phyloP scores from a whole-genome alignment of 2,797 vertebrate species.

The Thalassophryne amazonica region DNA sequence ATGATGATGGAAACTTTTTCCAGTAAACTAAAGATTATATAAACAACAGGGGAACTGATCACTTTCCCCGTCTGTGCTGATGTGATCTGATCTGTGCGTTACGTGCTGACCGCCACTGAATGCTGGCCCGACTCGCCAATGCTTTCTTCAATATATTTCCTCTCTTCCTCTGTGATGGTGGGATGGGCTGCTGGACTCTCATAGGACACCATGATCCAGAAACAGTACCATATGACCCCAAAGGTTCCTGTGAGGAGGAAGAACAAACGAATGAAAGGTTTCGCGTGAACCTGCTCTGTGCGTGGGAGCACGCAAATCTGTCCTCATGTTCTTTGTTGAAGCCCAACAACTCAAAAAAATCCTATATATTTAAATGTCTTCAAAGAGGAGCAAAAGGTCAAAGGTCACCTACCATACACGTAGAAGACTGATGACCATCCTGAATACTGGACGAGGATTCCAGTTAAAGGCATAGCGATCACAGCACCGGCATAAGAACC shows the following conservation, averaged over 20 bases:
- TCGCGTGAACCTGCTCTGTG: no score
- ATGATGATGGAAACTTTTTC: no score
- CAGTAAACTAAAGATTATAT: no score
- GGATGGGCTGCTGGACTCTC: constrained; percentile 90
- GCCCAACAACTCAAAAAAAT: no score
- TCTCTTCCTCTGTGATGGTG: constrained; percentile 88
- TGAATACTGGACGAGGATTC: constrained; percentile 89
- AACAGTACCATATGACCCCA: constrained; percentile 89
- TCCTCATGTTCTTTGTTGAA: no score
- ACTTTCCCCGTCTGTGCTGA: no score
- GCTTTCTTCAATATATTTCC: constrained; percentile 89
- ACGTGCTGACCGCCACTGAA: constrained; percentile 76
- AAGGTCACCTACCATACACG: constrained; percentile 82
- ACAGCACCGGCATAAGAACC: constrained; percentile 93
- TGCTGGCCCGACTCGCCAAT: constrained; percentile 82
- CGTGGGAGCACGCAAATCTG: no score
- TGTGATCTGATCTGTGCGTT: background rate
- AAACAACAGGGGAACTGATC: no score
- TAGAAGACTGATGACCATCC: constrained; percentile 96
- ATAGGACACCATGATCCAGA: constrained; percentile 92
- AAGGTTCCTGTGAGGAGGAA: constrained; percentile 78
- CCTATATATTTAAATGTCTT: no score
- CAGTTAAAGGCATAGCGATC: constrained; percentile 92
- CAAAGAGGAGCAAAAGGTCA: background rate
- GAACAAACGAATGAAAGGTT: no score